A percentile compares a stretch with the other conserved stretches of the same genome.
These are phyloP conservation scores for Cabera pusaria DNA, from an alignment of 2,888 invertebrate species.

Conservation along the genomic window DNA sequence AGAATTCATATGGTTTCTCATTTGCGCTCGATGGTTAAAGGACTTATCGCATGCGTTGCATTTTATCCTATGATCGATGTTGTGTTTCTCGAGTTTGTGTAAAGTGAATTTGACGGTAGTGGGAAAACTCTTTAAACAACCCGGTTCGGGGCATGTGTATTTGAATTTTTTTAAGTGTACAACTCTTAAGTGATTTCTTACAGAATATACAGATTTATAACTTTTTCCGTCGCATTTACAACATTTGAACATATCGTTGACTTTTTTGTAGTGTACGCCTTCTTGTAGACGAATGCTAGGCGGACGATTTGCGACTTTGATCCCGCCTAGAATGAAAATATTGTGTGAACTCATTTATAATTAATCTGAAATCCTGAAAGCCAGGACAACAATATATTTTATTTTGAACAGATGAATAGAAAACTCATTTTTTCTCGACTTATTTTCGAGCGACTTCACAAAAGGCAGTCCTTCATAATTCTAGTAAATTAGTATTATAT, in stretches of 20 bases:
- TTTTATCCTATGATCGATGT: constrained; percentile 58
- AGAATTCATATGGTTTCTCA: background rate
- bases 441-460: too few species aligned
- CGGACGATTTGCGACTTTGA: background rate
- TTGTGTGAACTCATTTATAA: too few species aligned
- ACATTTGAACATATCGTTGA: background rate
- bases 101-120: background rate
- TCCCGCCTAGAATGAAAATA: constrained; percentile 1
- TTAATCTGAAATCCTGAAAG: too few species aligned
- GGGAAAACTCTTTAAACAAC: background rate
- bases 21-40: background rate
- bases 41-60: constrained; percentile 60
- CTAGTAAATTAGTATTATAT: too few species aligned
- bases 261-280: constrained; percentile 1
- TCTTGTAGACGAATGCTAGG: background rate
- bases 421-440: too few species aligned
- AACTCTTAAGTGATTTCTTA: background rate
- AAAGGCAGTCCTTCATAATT: too few species aligned
- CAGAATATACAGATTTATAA: too few species aligned
- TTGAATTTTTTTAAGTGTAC: background rate
- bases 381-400: too few species aligned
- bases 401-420: too few species aligned
- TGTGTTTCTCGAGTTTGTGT: constrained; percentile 58
- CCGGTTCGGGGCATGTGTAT: background rate
- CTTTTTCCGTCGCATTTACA: background rate